Conservation (phyloP, 2,113 vertebrate genomes). For the Sciurus niger region DNA sequence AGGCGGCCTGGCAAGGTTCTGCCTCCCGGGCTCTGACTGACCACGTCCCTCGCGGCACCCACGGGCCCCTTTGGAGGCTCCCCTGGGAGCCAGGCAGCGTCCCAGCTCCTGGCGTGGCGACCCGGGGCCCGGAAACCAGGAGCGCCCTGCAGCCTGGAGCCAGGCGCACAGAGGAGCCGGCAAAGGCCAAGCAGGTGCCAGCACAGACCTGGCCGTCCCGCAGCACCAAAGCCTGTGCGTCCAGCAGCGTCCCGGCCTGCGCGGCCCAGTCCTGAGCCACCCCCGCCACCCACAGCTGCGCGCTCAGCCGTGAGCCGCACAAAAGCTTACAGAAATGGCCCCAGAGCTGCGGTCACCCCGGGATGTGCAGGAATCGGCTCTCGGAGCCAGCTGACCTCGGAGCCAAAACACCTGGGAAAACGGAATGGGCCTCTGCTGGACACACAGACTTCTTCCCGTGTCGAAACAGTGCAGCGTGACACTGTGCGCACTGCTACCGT, state of each 20-base stretch:
- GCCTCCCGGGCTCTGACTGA: neutral
- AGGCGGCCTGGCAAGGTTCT: neutral
- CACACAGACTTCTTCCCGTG: no score
- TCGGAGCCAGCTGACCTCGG: neutral
- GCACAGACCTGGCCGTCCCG: no score
- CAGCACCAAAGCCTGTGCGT: no score
- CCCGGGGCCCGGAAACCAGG: neutral
- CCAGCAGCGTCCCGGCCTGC: no score
- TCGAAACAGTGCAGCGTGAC: no score
- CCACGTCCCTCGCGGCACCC: neutral
- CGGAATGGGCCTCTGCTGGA: neutral
- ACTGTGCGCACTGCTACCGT: neutral
- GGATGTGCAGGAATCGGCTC: neutral
- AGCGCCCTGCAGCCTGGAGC: neutral
- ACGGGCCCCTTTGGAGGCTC: neutral
- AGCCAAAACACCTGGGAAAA: neutral
- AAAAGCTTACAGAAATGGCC: no score
- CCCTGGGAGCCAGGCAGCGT: neutral
- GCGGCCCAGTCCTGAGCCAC: neutral
- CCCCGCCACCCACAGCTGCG: neutral
- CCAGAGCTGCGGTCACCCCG: fast-evolving
- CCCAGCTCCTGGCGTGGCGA: fast-evolving
- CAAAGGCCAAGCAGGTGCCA: no score
- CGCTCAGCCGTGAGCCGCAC: no score
- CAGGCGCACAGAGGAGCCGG: no score